Conservation (phyloP, 2,113 vertebrate species). For the Chunga burmeisteri region DNA sequence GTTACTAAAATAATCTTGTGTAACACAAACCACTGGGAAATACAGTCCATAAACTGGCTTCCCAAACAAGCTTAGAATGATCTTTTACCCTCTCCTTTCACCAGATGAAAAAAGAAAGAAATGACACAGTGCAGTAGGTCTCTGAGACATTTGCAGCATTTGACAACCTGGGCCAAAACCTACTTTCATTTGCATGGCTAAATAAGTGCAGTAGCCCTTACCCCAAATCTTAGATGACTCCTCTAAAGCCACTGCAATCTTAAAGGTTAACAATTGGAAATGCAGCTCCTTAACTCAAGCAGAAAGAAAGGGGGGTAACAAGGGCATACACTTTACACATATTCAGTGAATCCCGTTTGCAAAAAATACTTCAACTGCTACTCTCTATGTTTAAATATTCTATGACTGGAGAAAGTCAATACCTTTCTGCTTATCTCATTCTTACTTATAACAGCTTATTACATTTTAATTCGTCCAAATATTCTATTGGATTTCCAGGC, state of each 20-base stretch:
- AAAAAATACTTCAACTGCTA: not conserved
- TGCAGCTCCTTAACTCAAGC: not conserved
- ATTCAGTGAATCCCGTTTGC: not conserved
- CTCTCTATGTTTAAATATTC: not conserved
- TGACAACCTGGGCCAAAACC: not conserved
- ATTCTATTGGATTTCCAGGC: not conserved
- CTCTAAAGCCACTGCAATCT: not conserved
- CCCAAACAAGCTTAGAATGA: not conserved
- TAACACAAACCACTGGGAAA: slow-evolving; percentile 1
- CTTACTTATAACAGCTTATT: slow-evolving; percentile 13
- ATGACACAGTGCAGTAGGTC: not conserved
- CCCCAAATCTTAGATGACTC: not conserved
- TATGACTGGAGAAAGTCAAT: not conserved
- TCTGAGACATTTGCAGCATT: not conserved
- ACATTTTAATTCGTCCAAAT: not conserved
- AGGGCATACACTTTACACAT: not conserved
- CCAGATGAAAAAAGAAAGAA: not conserved
- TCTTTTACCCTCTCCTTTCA: not conserved
- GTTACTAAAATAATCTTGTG: not conserved
- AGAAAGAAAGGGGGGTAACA: not conserved
- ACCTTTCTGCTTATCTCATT: not conserved
- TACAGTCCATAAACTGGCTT: not conserved
- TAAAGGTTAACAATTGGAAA: not conserved
- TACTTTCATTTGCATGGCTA: not conserved
- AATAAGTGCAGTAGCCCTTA: not conserved